Evolutionary conservation across 2,797 vertebrate genomes (phyloP), one percentile per base, ranked within the genome.

Genomic region (Xerus rutilus): DNA sequence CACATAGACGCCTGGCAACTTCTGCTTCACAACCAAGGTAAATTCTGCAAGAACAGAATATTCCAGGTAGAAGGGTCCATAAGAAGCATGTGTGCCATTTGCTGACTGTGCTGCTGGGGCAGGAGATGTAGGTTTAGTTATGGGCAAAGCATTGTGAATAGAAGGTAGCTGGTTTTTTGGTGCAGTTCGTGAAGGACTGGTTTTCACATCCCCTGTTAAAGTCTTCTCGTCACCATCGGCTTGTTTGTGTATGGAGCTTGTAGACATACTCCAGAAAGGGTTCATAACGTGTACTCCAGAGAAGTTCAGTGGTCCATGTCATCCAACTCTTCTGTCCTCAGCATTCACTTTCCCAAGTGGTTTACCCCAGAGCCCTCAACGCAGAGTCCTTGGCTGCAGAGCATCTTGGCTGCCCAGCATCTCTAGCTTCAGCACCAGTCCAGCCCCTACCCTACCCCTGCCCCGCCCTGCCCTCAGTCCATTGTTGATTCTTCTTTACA

Each of bases 211-310:
- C 43, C 98, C 99, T 28, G 98, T 97, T 92, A 98, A 96, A 12
- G 98, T 98, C 96, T 99, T 99, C 95, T 99, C 99, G 97, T 99
- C 99, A 18, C 98, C 97, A 4, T 99, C 99, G 84, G 99, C 97
- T 98, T 99, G 99, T 99, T 99, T 99, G 95, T 99, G 99, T 97
- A 98, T 99, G 94, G 99, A 99, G 97, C 99, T 99, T 96, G 99
- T 98, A 98, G 99, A 99, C 99, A 99, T 99, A 98, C 99, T 99
- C 99, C 99, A 99, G 98, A 99, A 99, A 98, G 99, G 98, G 99
- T 99, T 99, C 99, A 99, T 99, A 98, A 99, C 99, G 98, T 93
- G 98, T 76, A 25, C 64, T 92, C 97, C 97, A 96, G 84, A 97
- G 76, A 94, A 72, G 95, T 96, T 97, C 96, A 98, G 97, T 97